Base-by-base conservation (phyloP, 2,888 invertebrate species). In the Physocephala rufipes region DNA sequence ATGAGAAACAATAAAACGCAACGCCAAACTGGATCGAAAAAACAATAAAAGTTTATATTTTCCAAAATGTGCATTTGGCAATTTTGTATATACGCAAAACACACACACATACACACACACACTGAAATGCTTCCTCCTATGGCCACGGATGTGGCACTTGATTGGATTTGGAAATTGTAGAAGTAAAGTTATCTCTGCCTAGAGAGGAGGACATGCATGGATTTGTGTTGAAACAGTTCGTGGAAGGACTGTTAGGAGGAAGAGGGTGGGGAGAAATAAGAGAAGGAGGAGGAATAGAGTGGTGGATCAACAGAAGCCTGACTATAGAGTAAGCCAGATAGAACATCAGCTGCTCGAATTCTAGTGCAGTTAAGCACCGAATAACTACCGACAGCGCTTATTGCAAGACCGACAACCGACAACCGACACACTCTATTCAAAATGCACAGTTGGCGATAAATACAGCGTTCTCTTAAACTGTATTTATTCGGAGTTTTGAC, bases 371-470 rank as follows among this genome's bases (percentile, higher is more conserved):
- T n/a, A n/a, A n/a, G 28, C 58, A 26, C 13, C 58, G 15, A 13
- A 24, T 13, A 26, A 28, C 26, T 12, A 12, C 26, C 26, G 24
- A 28, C 9, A 7, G 58, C n/a, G n/a, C n/a, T n/a, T n/a, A n/a
- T 28, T 28, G 26, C 12, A 15, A 24, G 58, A 24, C 58, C 24
- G 13, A 4, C 53, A n/a, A n/a, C 36, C 36, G 9, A 36, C 9
- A 4, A n/a, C 53, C 53, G 21, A 26, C 28, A 24, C 26, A 36
- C 36, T 36, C 58, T 15, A 28, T 13, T 15, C 58, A 26, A 16
- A 24, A 15, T 15, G 58, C 58, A 58, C 26, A 26, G 58, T 24
- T 58, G 28, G 15, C 24, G 58, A 58, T 58, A 58, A 58, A 28
- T 24, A 26, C 24, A 26, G 26, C 53, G 9, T n/a, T 19, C 53